Base-by-base conservation (phyloP, 2,797 vertebrate species). In the Gobio occitaniae region DNA sequence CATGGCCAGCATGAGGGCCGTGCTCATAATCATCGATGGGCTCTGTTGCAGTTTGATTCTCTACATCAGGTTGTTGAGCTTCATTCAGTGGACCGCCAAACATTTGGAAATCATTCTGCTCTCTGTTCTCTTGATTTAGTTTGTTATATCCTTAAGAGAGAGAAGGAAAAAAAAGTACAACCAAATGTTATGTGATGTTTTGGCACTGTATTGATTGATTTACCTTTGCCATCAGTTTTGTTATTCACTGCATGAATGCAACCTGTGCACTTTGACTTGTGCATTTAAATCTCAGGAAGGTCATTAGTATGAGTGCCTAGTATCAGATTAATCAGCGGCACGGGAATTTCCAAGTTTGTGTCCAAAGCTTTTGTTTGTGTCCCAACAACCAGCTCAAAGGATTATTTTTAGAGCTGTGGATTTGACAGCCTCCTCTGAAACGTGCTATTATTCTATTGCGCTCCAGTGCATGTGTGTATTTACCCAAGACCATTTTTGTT, bases 291-390 rank as follows among this genome's bases (percentile, higher is more conserved):
- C 69, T 74, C 77, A 92, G 89, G 82, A 1, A 12, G 44, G 87
- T 90, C 78, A 91, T 90, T 90, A 83, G 25, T 80, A 89, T 90
- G 87, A 29, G 86, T 87, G 90, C 86, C 89, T 89, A 83, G 87
- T 88, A 84, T 78, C 38, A 80, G 83, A 83, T 85, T 32, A 59
- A 77, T 70, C 69, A 61, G 50, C 65, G 32, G 76, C 21, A 48
- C 56, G 87, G 83, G 89, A 88, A 75, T 89, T 54, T 82, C 86
- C 66, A 80, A 47, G 77, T 87, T 90, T 93, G 90, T 90, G 84
- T 87, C 48, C 32, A 29, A 25, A 85, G 83, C 84, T 83, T 89
- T 92, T 92, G 88, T 92, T 91, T 87, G 86, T 50, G 2, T 90
- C 84, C 71, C 74, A 71, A 85, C 69, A 63, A 70, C 52, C 59